Base-by-base conservation (phyloP, 2,113 vertebrate species). In the Carassius gibelio region DNA sequence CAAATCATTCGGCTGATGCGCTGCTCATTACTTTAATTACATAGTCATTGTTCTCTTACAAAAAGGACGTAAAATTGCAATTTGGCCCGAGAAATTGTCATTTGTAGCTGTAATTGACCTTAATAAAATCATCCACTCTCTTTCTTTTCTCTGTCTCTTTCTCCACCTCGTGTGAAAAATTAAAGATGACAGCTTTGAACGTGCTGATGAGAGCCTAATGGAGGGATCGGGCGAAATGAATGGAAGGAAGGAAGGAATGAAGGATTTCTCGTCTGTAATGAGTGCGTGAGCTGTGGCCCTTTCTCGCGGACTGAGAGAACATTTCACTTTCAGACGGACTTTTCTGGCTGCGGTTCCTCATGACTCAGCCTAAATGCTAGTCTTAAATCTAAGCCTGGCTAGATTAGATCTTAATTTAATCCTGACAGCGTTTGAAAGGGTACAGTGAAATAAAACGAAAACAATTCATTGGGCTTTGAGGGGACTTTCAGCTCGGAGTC, bases 51-150 rank as follows among this genome's bases (percentile, higher is more conserved):
- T 93, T 94, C 87, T 90, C 86, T 90, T 88, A 90, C 87, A 86
- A 87, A 90, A 84, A 89, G 87, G 90, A 93, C 52, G 89, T 91
- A 93, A 92, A 93, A 94, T 93, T 89, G 90, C 83, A 92, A 93
- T 94, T 93, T 91, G 92, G 85, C 74, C 89, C 83, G 89, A 89
- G 84, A 92, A 92, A 94, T 91, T 88, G 89, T 92, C 90, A 93
- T 94, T 94, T 92, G 90, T 91, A 90, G 86, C 89, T 84, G 88
- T 94, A 94, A 94, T 93, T 94, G 90, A 92, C 90, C 82, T 89
- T 92, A 92, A 94, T 94, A 93, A 92, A 93, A 92, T 86, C 79
- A 89, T 89, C 89, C 87, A 48, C 89, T 79, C 90, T 84, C 85
- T 52, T 86, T 86, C 89, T 52, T 90, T 48, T 72, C 17, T 59